Evolutionary conservation across 2,888 invertebrate species (phyloP).

Genomic region (Tetanocera ferruginea): DNA sequence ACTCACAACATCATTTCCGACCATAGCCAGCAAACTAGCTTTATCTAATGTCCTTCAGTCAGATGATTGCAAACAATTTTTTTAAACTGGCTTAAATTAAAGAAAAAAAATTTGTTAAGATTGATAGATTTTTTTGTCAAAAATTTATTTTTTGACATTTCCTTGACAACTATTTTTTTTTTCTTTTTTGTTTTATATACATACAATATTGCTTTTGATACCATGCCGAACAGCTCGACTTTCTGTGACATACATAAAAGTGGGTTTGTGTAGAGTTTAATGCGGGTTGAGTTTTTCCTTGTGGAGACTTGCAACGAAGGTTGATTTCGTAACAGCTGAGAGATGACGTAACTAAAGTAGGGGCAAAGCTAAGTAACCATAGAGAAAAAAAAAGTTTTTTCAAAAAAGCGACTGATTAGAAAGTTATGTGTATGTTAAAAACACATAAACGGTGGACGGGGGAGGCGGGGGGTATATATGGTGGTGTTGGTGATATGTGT

Average conservation of each 20-base stretch:
- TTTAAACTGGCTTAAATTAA: background rate
- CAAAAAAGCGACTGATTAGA: background rate
- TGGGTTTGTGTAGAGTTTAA: background rate
- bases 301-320: conserved; percentile 44
- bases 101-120: background rate
- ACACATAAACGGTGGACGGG: conserved; percentile 6
- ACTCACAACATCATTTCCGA: background rate
- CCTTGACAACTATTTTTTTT: background rate
- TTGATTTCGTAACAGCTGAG: conserved; percentile 68
- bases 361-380: conserved; percentile 48
- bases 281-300: background rate
- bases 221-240: background rate
- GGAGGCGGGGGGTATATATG: background rate
- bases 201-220: background rate
- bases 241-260: background rate
- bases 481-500: background rate
- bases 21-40: background rate
- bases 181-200: background rate
- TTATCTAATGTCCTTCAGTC: background rate
- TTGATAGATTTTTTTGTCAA: background rate
- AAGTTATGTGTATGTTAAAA: background rate
- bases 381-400: background rate
- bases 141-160: background rate
- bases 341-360: conserved; percentile 67
- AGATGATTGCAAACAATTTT: background rate